Conservation (phyloP, 2,113 vertebrate species). For the Struthidea cinerea region DNA sequence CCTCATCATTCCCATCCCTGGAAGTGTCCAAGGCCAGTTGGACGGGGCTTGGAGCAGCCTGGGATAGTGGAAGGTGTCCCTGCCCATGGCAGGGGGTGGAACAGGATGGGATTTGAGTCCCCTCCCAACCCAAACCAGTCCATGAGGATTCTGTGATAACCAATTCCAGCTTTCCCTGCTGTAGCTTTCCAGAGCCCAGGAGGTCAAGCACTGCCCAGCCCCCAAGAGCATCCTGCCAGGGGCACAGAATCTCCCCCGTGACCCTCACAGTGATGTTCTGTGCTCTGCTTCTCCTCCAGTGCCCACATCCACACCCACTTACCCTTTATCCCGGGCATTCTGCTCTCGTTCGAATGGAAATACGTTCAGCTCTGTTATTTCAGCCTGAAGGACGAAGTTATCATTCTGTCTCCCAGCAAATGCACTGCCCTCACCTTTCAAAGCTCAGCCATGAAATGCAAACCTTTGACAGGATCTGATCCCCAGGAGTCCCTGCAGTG, state of each 20-base stretch:
- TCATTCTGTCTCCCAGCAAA: background rate
- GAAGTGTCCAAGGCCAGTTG: background rate
- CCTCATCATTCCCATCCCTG: background rate
- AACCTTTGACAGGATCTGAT: constrained; percentile 25
- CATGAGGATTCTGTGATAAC: background rate
- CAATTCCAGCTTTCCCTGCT: background rate
- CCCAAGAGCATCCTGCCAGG: background rate
- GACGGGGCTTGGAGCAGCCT: background rate
- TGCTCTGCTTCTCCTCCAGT: background rate
- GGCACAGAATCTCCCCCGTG: background rate
- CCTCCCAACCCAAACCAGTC: background rate
- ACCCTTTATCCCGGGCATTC: background rate
- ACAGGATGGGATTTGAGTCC: background rate
- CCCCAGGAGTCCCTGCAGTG: background rate
- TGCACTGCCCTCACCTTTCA: constrained; percentile 22
- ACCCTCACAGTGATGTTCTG: background rate
- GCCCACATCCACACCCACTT: background rate
- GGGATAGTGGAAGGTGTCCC: background rate
- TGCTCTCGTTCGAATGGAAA: background rate
- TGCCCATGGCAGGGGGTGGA: background rate
- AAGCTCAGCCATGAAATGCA: background rate
- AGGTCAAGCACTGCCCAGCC: background rate
- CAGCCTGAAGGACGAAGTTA: constrained; percentile 33
- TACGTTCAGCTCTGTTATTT: background rate
- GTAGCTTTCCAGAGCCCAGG: background rate